These are phyloP conservation scores for Apamea anceps DNA, from an alignment of 2,888 invertebrate species.

Conservation along the genomic window DNA sequence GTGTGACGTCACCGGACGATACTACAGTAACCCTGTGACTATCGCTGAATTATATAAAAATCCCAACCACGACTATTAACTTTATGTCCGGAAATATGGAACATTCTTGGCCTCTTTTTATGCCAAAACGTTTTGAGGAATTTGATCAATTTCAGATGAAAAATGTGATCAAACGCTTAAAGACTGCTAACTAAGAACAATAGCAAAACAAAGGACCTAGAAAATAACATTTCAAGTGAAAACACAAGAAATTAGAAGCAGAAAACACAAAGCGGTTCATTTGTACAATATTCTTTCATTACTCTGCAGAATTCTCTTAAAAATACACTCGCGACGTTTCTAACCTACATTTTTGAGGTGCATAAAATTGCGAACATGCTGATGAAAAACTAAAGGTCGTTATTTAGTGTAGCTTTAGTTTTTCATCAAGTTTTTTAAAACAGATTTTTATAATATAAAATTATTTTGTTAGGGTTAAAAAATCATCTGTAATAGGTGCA, in stretches of 20 bases:
- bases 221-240: conserved; percentile 38
- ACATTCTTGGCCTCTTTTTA: conserved; percentile 17
- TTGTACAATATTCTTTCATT: conserved; percentile 54
- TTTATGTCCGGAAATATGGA: conserved; percentile 37
- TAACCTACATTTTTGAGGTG: conserved; percentile 1
- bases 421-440: not conserved
- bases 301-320: conserved; percentile 33
- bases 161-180: conserved; percentile 28
- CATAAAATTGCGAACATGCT: not conserved
- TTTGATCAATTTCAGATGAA: conserved; percentile 37
- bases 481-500: not conserved
- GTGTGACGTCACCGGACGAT: conserved; percentile 32
- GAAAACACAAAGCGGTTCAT: conserved; percentile 41
- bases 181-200: conserved; percentile 26
- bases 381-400: not conserved
- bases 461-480: not conserved
- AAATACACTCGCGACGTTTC: conserved; percentile 29
- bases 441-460: not conserved
- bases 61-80: conserved; percentile 35
- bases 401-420: not conserved
- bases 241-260: conserved; percentile 32
- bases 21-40: conserved; percentile 11
- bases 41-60: conserved; percentile 35
- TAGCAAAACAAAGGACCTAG: conserved; percentile 12
- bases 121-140: conserved; percentile 27